Base-by-base conservation (phyloP, 2,113 vertebrate species). In the Platichthys stellatus region DNA sequence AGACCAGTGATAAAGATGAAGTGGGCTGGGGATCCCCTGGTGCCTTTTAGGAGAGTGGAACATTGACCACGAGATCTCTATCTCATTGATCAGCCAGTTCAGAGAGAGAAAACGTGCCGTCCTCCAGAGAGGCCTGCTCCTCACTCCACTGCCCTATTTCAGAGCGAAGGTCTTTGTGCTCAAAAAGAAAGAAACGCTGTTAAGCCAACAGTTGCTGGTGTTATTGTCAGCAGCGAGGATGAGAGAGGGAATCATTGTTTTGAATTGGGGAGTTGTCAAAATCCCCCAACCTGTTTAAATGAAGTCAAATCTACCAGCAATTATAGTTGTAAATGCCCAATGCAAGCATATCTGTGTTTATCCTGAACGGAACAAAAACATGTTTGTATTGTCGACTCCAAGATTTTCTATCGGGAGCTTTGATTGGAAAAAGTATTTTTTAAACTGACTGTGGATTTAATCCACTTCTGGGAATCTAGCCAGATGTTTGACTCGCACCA, bases 1-100 rank as follows among this genome's bases (percentile, higher is more conserved):
- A 81, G 80, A 76, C 71, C 78, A 76, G 74, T 88, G 90, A 92
- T 88, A 89, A 90, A 91, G 88, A 93, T 87, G 85, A 89, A 93
- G 88, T 85, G 72, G 76, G 77, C 66, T 68, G 78, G 23, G 1
- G 68, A 80, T 93, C 87, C 91, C 88, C 67, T 23, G 83, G 83
- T 84, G 81, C 85, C 82, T 89, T 88, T 92, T 89, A 93, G 88
- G 78, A 62, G 82, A 88, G 76, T 78, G 87, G 85, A 89, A 90
- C 90, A 92, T 82, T 90, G 90, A 89, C 89, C 86, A 84, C 23
- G 13, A 90, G 89, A 90, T 91, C 79, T 89, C 88, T 83, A 89
- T 88, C 85, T 88, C 81, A 89, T 89, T 89, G 90, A 89, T 92
- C 88, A 81, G 58, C 66, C 64, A 53, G 76, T 80, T 88, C 64